Evolutionary conservation across 2,797 vertebrate genomes (phyloP), one percentile per base, ranked within the genome.

Genomic region (Pelochelys cantorii): DNA sequence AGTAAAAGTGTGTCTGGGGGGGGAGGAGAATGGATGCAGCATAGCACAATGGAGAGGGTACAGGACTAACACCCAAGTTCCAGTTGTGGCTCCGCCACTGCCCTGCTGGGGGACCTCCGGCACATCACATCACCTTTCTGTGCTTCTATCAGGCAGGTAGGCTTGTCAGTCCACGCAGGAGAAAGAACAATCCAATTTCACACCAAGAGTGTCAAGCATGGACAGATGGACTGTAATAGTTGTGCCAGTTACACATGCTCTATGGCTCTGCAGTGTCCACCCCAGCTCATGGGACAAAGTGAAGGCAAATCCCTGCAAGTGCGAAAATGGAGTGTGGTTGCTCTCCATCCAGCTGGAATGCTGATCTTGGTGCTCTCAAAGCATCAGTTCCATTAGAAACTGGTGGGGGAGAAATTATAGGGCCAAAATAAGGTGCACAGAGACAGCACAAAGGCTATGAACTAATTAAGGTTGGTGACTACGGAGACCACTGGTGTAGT

Each of bases 301-400:
- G n/a, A 71, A 34, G 18, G n/a, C n/a, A 71, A 71, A 71, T 22
- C n/a, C 65, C n/a, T 68, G 31, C 65, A 71, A 34, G n/a, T 20
- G n/a, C 22, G n/a, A 34, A 71, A 71, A n/a, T 22, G 8, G n/a
- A 37, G 10, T 37, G n/a, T 71, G 9, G 18, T 34, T 18, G n/a
- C 65, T 71, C n/a, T 34, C 31, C 17, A 37, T 37, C 65, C 65
- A 71, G 18, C n/a, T 10, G 17, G n/a, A 71, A 71, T 10, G 10
- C n/a, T 71, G n/a, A 71, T 34, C n/a, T 71, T 31, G 34, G 31
- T 18, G 62, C 17, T 68, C 15, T 85, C 79, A 62, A n/a, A 90
- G 59, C 89, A 95, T 91, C 56, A 53, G 17, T 94, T 93, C 48
- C 78, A 93, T 57, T 48, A 75, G 54, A 22, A 84, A 65, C 83